Percentiles rank a stretch among this genome's conserved stretches.
Conservation (phyloP, 2,797 vertebrate species). For the Dromococcyx pavoninus region DNA sequence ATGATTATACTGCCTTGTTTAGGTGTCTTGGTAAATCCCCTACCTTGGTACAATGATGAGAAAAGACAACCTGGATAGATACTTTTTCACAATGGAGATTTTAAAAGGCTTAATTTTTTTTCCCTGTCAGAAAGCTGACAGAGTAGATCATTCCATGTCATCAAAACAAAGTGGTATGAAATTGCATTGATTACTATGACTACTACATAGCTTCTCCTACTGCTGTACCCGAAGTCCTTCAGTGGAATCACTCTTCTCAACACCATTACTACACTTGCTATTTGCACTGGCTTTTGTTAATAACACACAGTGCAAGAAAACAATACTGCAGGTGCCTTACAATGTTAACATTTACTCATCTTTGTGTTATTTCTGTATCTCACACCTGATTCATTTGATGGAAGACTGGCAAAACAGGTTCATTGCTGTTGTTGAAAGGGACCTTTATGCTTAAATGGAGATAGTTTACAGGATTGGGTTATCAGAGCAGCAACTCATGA, state of each 20-base stretch:
- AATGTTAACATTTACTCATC: background rate
- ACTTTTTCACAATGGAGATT: background rate
- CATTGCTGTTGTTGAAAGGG: background rate
- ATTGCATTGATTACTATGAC: background rate
- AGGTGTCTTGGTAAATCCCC: background rate
- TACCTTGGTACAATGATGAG: background rate
- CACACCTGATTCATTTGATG: background rate
- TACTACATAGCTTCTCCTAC: background rate
- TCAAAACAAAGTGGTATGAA: background rate
- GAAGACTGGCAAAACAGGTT: background rate
- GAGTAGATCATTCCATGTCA: background rate
- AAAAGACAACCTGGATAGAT: background rate
- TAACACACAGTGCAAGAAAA: background rate
- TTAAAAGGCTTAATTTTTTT: background rate
- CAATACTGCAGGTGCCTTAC: background rate
- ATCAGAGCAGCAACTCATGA: background rate
- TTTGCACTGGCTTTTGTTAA: background rate
- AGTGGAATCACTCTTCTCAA: background rate
- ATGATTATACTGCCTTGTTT: background rate
- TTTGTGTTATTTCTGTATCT: background rate
- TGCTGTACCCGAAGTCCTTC: background rate
- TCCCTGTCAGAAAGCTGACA: background rate
- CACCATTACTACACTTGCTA: background rate
- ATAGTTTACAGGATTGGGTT: background rate
- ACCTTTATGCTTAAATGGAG: background rate